Evolutionary conservation across 2,797 vertebrate species (phyloP).

Genomic region (Myotis daubentonii): DNA sequence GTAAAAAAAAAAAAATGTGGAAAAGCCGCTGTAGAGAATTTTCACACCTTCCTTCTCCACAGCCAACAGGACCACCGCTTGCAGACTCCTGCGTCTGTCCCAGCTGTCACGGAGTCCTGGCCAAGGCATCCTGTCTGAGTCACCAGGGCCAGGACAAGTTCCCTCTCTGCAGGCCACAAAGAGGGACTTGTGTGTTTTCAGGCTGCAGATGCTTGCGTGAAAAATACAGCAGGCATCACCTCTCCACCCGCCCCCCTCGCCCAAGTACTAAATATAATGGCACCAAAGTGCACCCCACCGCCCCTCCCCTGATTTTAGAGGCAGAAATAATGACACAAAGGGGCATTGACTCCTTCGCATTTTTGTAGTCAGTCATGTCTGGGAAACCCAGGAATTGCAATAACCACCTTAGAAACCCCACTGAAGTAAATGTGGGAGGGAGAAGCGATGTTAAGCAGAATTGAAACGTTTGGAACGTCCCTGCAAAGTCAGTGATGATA

Average conservation of each 20-base stretch:
- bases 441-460: rapidly evolving
- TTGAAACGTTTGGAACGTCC: background rate
- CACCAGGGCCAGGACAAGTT: too few species aligned
- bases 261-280: background rate
- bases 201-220: background rate
- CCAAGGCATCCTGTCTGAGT: background rate
- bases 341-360: background rate
- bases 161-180: background rate
- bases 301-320: background rate
- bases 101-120: background rate
- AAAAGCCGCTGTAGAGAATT: background rate
- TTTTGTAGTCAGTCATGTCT: background rate
- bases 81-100: background rate
- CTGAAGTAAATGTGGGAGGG: background rate
- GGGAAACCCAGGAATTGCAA: background rate
- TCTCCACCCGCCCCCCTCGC: rapidly evolving
- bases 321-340: background rate
- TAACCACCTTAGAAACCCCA: background rate
- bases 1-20: background rate
- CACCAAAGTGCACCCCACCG: background rate
- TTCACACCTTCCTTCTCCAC: background rate
- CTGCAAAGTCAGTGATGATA: background rate
- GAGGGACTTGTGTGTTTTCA: background rate
- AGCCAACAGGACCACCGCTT: background rate
- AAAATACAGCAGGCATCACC: background rate